Conservation (phyloP, 92 coral and sea anemone species). For the Bergia sp. region DNA sequence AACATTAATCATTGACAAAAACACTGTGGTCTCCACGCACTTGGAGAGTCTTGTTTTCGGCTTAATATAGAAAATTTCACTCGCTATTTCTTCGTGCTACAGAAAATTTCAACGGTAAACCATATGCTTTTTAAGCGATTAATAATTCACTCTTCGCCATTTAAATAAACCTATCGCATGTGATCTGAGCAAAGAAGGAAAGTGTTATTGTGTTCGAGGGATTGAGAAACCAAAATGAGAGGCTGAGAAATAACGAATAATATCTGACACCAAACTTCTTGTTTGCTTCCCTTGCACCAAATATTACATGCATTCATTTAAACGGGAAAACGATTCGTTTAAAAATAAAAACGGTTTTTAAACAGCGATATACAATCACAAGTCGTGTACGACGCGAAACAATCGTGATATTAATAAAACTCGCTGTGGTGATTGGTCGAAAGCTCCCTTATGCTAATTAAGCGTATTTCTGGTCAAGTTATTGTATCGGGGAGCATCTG, state of each 20-base stretch:
- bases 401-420: slow-evolving; percentile 22
- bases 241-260: too few species aligned
- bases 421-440: slow-evolving; percentile 35
- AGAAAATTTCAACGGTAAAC: slow-evolving; percentile 28
- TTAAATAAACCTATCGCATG: slow-evolving; percentile 30
- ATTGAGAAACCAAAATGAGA: slow-evolving; percentile 18
- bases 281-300: neutral
- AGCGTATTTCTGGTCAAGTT: slow-evolving; percentile 70
- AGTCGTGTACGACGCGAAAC: neutral
- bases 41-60: neutral
- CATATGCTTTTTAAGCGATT: slow-evolving; percentile 43
- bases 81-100: slow-evolving; percentile 12
- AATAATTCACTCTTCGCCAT: slow-evolving; percentile 42
- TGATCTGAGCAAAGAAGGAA: slow-evolving; percentile 13
- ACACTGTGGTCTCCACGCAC: neutral
- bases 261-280: neutral
- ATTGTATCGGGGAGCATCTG: slow-evolving; percentile 85
- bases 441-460: slow-evolving; percentile 52
- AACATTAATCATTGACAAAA: neutral
- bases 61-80: neutral
- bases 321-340: neutral
- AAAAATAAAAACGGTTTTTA: slow-evolving; percentile 1
- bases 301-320: neutral
- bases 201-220: slow-evolving; percentile 20
- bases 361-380: neutral